Percentiles rank a stretch among this genome's conserved stretches.
Evolutionary conservation across 2,113 vertebrate species (phyloP).

Genomic region (Pteropus alecto): DNA sequence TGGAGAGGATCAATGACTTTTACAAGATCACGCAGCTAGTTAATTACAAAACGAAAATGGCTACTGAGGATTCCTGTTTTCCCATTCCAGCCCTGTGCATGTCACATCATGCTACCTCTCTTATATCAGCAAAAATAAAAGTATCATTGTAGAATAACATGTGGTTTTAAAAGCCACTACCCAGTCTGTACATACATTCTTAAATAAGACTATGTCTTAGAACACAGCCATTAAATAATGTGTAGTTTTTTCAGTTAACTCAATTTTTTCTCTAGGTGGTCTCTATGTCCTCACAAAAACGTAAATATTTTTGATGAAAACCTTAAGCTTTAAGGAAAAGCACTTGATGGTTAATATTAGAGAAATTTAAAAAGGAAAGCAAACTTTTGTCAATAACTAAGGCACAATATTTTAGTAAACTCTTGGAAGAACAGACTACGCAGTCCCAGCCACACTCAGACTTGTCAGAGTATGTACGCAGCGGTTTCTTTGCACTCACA

Average conservation of each 20-base stretch:
- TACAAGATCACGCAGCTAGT: neutral
- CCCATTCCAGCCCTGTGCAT: neutral
- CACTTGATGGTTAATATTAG: neutral
- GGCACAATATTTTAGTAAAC: neutral
- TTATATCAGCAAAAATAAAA: neutral
- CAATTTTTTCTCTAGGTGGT: neutral
- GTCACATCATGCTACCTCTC: neutral
- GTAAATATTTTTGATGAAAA: neutral
- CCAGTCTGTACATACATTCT: neutral
- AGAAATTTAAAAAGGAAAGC: neutral
- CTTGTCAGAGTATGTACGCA: no score
- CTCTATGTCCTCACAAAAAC: neutral
- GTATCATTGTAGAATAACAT: neutral
- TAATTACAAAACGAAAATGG: neutral
- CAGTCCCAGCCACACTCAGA: neutral
- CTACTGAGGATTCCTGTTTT: neutral
- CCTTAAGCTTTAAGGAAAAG: neutral
- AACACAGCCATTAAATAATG: neutral
- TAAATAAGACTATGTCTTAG: neutral
- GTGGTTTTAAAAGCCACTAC: neutral
- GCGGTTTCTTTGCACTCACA: neutral
- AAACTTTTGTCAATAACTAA: neutral
- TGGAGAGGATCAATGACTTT: neutral
- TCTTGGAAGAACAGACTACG: neutral
- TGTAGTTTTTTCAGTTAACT: neutral